Conservation (phyloP, 1,140 invertebrate species). For the Bicyclus anynana region DNA sequence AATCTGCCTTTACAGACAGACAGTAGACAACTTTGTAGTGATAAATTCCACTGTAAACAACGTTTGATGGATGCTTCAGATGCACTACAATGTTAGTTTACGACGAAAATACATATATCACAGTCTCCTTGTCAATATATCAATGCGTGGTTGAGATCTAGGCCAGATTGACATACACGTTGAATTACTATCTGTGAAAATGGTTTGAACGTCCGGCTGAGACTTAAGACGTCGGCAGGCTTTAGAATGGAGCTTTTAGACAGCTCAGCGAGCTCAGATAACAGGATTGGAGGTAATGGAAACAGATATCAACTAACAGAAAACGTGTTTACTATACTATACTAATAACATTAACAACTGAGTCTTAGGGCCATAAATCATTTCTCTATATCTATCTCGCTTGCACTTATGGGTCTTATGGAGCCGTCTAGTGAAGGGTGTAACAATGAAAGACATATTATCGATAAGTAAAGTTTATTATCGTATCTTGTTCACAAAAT, state of each 20-base stretch:
- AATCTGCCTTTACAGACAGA: not conserved
- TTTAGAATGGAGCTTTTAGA: not conserved
- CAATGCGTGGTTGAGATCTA: conserved; percentile 11
- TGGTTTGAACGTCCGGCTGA: not conserved
- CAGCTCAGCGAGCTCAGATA: not conserved
- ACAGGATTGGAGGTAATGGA: not conserved
- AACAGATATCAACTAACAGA: too few species aligned
- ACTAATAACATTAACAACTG: too few species aligned
- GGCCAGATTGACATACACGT: conserved; percentile 17
- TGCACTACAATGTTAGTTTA: conserved; percentile 7
- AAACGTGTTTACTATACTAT: too few species aligned
- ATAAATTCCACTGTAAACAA: conserved; percentile 12
- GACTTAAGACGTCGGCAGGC: not conserved
- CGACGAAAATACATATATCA: conserved; percentile 16
- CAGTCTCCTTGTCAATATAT: conserved; percentile 21
- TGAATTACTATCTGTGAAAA: conserved; percentile 17
- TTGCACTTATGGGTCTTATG: too few species aligned
- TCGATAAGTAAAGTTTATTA: too few species aligned
- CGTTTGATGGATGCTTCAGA: conserved; percentile 17
- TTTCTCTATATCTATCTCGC: too few species aligned
- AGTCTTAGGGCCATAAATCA: too few species aligned
- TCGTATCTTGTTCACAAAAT: too few species aligned
- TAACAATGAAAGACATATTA: too few species aligned
- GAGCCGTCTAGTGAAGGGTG: too few species aligned
- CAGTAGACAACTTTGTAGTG: conserved; percentile 1